Base-by-base conservation (phyloP, 2,113 vertebrate species). In the Labeo catla region DNA sequence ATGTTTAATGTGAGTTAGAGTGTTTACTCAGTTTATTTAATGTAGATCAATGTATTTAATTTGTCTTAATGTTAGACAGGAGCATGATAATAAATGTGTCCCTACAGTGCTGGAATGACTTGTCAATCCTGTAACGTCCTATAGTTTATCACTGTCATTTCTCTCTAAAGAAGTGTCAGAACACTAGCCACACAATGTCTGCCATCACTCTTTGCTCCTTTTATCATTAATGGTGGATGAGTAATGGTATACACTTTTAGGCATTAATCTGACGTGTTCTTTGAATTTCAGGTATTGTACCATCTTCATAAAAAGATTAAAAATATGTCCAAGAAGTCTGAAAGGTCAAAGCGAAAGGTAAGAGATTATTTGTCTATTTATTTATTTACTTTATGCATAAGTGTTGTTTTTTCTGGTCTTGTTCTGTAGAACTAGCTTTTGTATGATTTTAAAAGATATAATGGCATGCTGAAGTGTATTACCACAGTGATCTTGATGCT, bases 241-340 rank as follows among this genome's bases (percentile, higher is more conserved):
- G 36, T 43, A 80, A 76, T 50, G 34, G 21, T 15, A 8, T 19
- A 39, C 19, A 43, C 16, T 23, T 5, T 21, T 66, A 34, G 43
- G 11, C 2, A 49, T 10, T 81, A 76, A 45, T 21, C 7, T 76
- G 21, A 57, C n/a, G 12, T 83, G 54, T 85, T 43, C 10, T 61
- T 76, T 83, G 86, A 28, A 45, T 47, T 34, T 0, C 89, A 96
- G 96, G 95, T 97, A 89, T 90, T 97, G 61, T 94, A 94, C 81
- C 96, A 97, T 83, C 96, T 97, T 72, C 95, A 97, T 89, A 96
- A 89, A 5, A 97, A 97, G 89, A 95, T 97, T 90, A 97, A 96
- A 93, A 97, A 95, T 87, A 94, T 96, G 89, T 97, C 96, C 72
- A 96, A 94, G 93, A 97, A 95, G 88, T 97, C 96, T 19, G 90